A percentile compares a stretch with the other conserved stretches of the same genome.
Conservation (phyloP, 35 echinoderm and acorn worm species). For the Heliocidaris tuberculata region DNA sequence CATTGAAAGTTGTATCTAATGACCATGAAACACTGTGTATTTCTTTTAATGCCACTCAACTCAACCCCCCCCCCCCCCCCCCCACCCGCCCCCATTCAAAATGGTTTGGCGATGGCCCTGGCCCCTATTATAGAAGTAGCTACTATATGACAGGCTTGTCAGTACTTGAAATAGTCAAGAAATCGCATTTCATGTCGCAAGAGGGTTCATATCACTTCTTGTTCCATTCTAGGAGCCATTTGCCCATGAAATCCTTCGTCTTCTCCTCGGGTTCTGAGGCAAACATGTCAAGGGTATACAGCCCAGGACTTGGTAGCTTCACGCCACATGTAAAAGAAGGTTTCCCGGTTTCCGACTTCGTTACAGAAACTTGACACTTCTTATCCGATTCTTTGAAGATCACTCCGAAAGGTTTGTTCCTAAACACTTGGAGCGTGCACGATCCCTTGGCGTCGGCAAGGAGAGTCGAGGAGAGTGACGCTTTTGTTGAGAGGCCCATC, state of each 20-base stretch:
- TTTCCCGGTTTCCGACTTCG: not conserved
- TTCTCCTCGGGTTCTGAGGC: not conserved
- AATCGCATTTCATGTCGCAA: not conserved
- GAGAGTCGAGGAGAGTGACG: not conserved
- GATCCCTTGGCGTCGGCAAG: not conserved
- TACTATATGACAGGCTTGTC: not conserved
- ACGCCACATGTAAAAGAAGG: not conserved
- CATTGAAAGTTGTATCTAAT: no score
- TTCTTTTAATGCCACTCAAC: no score
- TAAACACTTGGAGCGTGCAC: not conserved
- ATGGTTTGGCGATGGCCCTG: no score
- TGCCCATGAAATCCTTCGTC: not conserved
- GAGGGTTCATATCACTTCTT: not conserved
- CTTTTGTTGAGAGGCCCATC: not conserved
- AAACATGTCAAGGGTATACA: not conserved
- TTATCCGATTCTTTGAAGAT: not conserved
- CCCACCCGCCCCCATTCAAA: no score
- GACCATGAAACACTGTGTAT: no score
- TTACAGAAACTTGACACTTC: not conserved
- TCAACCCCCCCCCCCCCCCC: no score
- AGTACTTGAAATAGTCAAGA: not conserved
- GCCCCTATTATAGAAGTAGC: no score
- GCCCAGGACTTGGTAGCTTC: not conserved
- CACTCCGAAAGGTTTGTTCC: not conserved
- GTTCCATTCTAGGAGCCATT: not conserved